Evolutionary conservation across 2,113 vertebrate species (phyloP).

Genomic region (Spea multiplicata): DNA sequence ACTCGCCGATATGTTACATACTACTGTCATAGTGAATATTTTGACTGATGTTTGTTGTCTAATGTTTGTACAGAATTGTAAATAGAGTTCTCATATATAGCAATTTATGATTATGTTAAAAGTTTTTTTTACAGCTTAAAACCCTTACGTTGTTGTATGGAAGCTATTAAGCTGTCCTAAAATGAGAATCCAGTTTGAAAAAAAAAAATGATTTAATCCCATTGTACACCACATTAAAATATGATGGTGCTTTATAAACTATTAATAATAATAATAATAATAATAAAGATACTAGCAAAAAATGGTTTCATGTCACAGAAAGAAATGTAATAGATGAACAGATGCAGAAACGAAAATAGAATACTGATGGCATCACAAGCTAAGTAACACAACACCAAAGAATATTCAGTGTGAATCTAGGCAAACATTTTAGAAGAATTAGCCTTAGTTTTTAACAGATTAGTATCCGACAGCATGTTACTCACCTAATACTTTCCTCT

Average conservation of each 20-base stretch:
- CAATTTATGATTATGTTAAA: too few relatives aligned
- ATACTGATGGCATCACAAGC: not conserved
- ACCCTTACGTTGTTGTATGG: too few relatives aligned
- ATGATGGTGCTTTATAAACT: not conserved
- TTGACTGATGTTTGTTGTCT: too few relatives aligned
- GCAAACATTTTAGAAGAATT: not conserved
- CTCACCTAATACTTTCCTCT: slow-evolving; percentile 42
- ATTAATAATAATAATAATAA: not conserved
- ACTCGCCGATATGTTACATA: too few relatives aligned
- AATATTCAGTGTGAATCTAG: not conserved
- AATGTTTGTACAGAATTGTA: too few relatives aligned
- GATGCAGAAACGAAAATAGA: slow-evolving; percentile 29
- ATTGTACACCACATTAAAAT: too few relatives aligned
- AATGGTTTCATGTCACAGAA: not conserved
- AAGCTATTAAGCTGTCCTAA: too few relatives aligned
- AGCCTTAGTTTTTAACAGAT: not conserved
- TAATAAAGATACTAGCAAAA: not conserved
- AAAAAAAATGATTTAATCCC: too few relatives aligned
- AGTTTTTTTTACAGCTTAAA: too few relatives aligned
- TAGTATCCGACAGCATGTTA: not conserved
- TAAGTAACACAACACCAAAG: not conserved
- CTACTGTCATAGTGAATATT: too few relatives aligned
- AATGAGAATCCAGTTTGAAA: too few relatives aligned
- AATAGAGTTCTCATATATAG: too few relatives aligned
- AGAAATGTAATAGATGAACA: not conserved